Conservation (phyloP, 37 sponge, comb jelly and placozoan genomes). For the Dysidea cf. avara region DNA sequence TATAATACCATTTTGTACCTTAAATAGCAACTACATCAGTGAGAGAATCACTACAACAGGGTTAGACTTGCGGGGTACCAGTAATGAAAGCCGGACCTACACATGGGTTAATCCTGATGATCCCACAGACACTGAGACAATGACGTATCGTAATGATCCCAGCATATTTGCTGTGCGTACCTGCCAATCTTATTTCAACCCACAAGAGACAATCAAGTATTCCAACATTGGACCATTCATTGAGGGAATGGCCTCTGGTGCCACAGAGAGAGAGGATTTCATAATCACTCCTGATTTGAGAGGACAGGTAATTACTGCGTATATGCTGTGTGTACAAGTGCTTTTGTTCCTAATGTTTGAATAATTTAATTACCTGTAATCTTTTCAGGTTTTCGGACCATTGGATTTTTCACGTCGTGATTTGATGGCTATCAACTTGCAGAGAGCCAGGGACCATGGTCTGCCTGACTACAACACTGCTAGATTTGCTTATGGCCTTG, state of each 20-base stretch:
- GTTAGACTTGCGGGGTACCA: too few relatives aligned
- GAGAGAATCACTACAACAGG: too few relatives aligned
- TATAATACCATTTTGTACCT: too few relatives aligned
- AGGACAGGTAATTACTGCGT: slow-evolving; percentile 43
- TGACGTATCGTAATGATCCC: too few relatives aligned
- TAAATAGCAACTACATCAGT: too few relatives aligned
- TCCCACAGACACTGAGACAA: too few relatives aligned
- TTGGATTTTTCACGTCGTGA: slow-evolving; percentile 91
- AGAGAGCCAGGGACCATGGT: slow-evolving; percentile 94
- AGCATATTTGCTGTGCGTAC: slow-evolving; percentile 84
- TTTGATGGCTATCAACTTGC: slow-evolving; percentile 91
- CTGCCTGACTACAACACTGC: slow-evolving; percentile 90
- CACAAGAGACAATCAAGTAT: slow-evolving; percentile 60
- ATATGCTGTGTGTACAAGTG: neutral
- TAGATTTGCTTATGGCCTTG: slow-evolving; percentile 72
- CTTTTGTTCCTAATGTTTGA: neutral
- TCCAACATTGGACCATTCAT: slow-evolving; percentile 77
- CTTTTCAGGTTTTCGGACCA: slow-evolving; percentile 79
- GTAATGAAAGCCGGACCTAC: too few relatives aligned
- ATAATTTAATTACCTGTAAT: neutral
- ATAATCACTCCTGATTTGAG: slow-evolving; percentile 88
- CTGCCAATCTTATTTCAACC: slow-evolving; percentile 93
- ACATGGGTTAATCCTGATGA: too few relatives aligned
- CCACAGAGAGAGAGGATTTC: slow-evolving; percentile 85
- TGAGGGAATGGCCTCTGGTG: slow-evolving; percentile 80